Conservation (phyloP, 2,888 invertebrate species). For the Alsophila aescularia region DNA sequence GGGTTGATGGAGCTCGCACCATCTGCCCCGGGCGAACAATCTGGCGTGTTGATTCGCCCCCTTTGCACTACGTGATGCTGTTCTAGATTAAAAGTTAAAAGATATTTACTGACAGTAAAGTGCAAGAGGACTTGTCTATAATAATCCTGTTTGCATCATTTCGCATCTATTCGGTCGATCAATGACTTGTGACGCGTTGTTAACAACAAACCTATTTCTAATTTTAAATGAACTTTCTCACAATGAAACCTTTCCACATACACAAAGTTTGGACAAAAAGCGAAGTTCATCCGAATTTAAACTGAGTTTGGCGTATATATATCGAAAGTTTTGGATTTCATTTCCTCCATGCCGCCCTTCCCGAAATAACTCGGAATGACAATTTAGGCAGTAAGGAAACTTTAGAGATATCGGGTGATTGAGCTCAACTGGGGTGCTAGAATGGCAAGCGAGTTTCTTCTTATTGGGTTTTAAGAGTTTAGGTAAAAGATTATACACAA, state of each 20-base stretch:
- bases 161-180: no score
- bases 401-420: background rate
- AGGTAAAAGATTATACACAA: no score
- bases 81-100: no score
- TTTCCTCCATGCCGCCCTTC: conserved; percentile 46
- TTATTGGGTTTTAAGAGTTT: background rate
- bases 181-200: no score
- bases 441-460: background rate
- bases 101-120: no score
- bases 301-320: conserved; percentile 51
- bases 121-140: no score
- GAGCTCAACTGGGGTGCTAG: background rate
- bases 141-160: no score
- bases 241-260: background rate
- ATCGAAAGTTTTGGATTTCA: conserved; percentile 63
- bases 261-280: conserved; percentile 39
- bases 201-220: no score
- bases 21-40: conserved; percentile 50
- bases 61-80: conserved; percentile 12
- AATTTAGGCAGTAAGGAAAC: conserved; percentile 10
- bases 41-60: conserved; percentile 53
- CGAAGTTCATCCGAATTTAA: conserved; percentile 49
- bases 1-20: conserved; percentile 26
- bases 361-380: conserved; percentile 3
- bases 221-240: background rate